These are phyloP conservation scores for Rallus limicola DNA, from an alignment of 2,113 vertebrate genomes.

Conservation along the genomic window DNA sequence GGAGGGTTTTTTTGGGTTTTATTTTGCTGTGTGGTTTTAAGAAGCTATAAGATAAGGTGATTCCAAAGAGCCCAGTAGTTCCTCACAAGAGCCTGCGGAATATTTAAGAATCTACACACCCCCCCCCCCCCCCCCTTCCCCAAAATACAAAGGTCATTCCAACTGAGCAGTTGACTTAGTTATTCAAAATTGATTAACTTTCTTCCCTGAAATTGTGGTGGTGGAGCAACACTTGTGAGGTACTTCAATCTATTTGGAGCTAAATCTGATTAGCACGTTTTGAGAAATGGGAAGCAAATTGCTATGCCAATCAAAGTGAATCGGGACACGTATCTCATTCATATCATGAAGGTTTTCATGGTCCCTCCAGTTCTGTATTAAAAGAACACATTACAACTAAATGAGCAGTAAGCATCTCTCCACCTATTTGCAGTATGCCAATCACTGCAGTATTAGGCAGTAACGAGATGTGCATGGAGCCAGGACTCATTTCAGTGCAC, in stretches of 20 bases:
- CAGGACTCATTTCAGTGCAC: neutral
- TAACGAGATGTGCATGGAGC: neutral
- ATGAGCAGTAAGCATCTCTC: neutral
- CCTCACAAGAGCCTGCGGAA: neutral
- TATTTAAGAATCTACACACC: neutral
- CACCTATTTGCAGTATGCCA: neutral
- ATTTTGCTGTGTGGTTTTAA: neutral
- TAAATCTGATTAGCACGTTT: conserved; percentile 68
- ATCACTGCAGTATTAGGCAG: neutral
- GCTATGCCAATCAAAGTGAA: conserved; percentile 77
- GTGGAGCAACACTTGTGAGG: conserved; percentile 28
- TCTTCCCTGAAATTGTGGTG: conserved; percentile 47
- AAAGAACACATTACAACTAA: neutral
- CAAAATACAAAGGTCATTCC: conserved; percentile 2
- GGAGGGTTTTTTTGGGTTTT: neutral
- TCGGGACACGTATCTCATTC: conserved; percentile 51
- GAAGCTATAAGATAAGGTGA: neutral
- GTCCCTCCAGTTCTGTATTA: conserved; percentile 14
- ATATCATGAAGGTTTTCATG: conserved; percentile 22
- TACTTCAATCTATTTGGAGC: conserved; percentile 64
- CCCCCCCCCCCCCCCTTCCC: neutral
- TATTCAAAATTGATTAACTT: conserved; percentile 74
- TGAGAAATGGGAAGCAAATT: conserved; percentile 71
- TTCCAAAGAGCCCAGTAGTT: neutral
- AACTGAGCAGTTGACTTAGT: conserved; percentile 36